phyloP scores from a whole-genome alignment of 2,888 invertebrate species.

The Opisthograptis luteolata region DNA sequence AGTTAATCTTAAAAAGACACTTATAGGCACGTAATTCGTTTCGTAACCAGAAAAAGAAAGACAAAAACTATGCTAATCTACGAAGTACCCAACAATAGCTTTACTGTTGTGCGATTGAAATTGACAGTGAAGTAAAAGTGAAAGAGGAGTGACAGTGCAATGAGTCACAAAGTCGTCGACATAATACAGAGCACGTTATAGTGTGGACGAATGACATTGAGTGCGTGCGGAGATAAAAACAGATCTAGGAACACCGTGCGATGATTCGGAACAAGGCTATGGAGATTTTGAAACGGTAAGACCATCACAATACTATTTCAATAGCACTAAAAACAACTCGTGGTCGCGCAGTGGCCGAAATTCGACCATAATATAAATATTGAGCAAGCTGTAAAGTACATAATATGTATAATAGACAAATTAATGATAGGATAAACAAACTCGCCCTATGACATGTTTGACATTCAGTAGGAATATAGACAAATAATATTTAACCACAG shows the following conservation, averaged over 20 bases:
- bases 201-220: conserved; percentile 20
- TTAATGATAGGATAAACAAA: no score
- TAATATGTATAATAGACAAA: no score
- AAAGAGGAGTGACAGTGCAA: conserved; percentile 7
- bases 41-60: neutral
- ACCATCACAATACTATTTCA: no score
- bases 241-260: conserved; percentile 29
- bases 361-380: no score
- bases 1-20: no score
- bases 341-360: no score
- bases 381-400: no score
- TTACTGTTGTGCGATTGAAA: conserved; percentile 11
- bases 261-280: conserved; percentile 58
- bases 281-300: conserved; percentile 63
- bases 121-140: conserved; percentile 20
- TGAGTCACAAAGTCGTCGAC: conserved; percentile 3
- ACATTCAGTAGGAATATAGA: no score
- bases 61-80: neutral
- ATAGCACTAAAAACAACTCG: no score
- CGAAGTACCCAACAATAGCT: neutral
- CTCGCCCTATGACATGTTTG: no score
- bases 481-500: no score
- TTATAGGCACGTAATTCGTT: no score
- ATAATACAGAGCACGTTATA: neutral
- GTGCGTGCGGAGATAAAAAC: conserved; percentile 22